phyloP scores from a whole-genome alignment of 2,797 vertebrate species.

The Poliocrania exsul region DNA sequence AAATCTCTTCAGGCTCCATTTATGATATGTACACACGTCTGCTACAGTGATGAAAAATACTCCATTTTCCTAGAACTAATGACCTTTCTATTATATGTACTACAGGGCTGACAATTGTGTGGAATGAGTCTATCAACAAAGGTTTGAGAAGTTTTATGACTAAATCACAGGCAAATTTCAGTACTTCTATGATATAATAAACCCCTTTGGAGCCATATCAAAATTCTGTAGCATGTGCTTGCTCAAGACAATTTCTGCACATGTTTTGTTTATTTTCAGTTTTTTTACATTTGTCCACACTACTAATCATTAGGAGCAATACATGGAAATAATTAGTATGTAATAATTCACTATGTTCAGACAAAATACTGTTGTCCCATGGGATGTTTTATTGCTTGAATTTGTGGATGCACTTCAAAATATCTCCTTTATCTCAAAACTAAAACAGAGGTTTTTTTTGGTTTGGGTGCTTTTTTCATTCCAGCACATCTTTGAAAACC shows the following conservation, averaged over 20 bases:
- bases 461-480: background rate
- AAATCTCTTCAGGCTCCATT: conserved; percentile 64
- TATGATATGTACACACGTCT: conserved; percentile 58
- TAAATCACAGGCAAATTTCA: conserved; percentile 42
- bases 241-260: background rate
- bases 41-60: conserved; percentile 59
- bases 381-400: background rate
- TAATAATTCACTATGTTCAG: background rate
- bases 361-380: background rate
- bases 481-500: background rate
- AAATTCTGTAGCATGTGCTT: background rate
- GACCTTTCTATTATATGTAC: conserved; percentile 43
- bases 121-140: conserved; percentile 58
- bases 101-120: conserved; percentile 24
- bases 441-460: background rate
- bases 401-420: background rate
- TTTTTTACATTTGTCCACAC: background rate
- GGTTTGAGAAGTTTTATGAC: conserved; percentile 39
- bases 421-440: background rate
- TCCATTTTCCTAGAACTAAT: conserved; percentile 64
- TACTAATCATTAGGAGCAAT: background rate
- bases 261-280: background rate
- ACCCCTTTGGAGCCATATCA: background rate
- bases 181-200: background rate
- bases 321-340: background rate